These are phyloP conservation scores for Channa striata DNA, from an alignment of 2,797 vertebrate genomes.

Conservation along the genomic window DNA sequence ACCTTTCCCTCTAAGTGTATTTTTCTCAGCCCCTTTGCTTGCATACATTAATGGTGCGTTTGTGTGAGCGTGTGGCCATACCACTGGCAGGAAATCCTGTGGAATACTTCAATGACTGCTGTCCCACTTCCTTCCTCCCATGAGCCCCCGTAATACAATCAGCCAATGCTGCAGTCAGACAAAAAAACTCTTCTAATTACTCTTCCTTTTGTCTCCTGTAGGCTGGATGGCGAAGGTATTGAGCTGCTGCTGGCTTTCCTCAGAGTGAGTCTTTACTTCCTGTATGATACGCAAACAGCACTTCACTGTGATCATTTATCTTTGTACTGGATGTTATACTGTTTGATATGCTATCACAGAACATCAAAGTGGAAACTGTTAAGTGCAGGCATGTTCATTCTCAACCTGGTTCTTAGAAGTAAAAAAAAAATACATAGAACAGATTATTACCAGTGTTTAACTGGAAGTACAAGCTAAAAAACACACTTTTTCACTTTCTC, in stretches of 20 bases:
- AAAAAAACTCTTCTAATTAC: slow-evolving; percentile 26
- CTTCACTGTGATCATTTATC: background rate
- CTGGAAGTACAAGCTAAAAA: background rate
- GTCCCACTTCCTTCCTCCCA: slow-evolving; percentile 78
- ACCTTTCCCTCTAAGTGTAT: background rate
- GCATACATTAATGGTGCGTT: slow-evolving; percentile 9
- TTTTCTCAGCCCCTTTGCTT: background rate
- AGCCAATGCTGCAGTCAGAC: slow-evolving; percentile 42
- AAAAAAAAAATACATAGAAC: no score
- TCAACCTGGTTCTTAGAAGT: no score
- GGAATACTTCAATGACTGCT: slow-evolving; percentile 66
- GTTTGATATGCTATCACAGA: background rate
- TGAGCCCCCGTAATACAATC: slow-evolving; percentile 65
- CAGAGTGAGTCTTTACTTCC: slow-evolving; percentile 71
- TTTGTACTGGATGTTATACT: background rate
- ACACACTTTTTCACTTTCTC: background rate
- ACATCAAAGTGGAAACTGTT: no score
- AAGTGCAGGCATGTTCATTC: no score
- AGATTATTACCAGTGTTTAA: no score
- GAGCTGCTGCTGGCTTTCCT: slow-evolving; percentile 96
- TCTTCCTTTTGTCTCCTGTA: slow-evolving; percentile 68
- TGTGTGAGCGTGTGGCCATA: slow-evolving; percentile 4
- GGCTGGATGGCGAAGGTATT: slow-evolving; percentile 96
- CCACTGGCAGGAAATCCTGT: slow-evolving; percentile 81
- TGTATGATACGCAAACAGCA: slow-evolving; percentile 22